Percentiles rank a stretch among this genome's conserved stretches.
Evolutionary conservation across 2,888 invertebrate genomes (phyloP).

Genomic region (Caenorhabditis sp.): DNA sequence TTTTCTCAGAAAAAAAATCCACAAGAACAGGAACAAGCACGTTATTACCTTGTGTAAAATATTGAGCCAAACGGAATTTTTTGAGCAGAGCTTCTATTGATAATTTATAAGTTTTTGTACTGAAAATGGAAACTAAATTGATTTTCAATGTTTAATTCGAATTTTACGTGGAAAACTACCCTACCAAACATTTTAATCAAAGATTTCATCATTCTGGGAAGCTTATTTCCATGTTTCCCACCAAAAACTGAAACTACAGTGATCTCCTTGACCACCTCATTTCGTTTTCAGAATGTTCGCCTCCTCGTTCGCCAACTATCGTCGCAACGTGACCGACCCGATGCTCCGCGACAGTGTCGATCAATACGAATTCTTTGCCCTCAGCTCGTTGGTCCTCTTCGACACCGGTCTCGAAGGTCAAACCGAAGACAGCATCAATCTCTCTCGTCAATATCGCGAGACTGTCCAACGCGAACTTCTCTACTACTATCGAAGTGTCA

Average conservation of each 20-base stretch:
- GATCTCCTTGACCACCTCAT: background rate
- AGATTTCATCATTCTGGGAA: too few species aligned
- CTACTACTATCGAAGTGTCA: constrained; percentile 40
- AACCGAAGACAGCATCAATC: constrained; percentile 33
- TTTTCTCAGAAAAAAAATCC: too few species aligned
- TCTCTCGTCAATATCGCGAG: constrained; percentile 27
- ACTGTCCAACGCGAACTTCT: constrained; percentile 38
- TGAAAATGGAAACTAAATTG: background rate
- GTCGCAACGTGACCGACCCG: constrained; percentile 47
- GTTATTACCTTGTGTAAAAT: too few species aligned
- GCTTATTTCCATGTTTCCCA: too few species aligned
- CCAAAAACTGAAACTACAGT: too few species aligned
- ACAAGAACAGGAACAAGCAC: too few species aligned
- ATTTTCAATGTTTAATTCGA: background rate
- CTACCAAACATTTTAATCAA: too few species aligned
- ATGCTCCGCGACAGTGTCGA: constrained; percentile 40
- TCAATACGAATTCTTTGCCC: constrained; percentile 42
- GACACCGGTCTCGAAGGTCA: constrained; percentile 49
- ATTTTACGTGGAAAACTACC: too few species aligned
- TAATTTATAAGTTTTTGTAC: too few species aligned
- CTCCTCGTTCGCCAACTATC: constrained; percentile 44
- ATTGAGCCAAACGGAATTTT: too few species aligned
- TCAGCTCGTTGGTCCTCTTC: constrained; percentile 44
- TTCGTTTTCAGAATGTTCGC: constrained; percentile 26
- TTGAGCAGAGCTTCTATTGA: too few species aligned